These are phyloP conservation scores for Panthera tigris DNA, from an alignment of 2,113 vertebrate species.

Conservation along the genomic window DNA sequence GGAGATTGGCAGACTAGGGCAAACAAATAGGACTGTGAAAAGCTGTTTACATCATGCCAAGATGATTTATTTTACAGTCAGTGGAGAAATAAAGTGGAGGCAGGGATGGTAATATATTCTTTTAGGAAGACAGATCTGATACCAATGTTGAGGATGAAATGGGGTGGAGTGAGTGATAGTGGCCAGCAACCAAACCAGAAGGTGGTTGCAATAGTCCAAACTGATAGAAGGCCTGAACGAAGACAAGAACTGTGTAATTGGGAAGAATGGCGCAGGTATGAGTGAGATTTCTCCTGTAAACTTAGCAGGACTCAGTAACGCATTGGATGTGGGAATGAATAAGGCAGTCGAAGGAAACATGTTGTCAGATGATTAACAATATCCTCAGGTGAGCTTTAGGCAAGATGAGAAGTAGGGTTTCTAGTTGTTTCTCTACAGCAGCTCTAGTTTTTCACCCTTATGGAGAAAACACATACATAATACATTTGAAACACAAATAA, in stretches of 20 bases:
- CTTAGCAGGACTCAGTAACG: neutral
- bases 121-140: neutral
- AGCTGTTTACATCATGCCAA: neutral
- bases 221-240: neutral
- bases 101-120: neutral
- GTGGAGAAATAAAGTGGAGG: neutral
- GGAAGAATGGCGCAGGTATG: neutral
- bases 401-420: neutral
- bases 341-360: neutral
- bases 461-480: neutral
- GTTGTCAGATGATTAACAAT: neutral
- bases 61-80: neutral
- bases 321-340: neutral
- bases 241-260: neutral
- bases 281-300: neutral
- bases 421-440: neutral
- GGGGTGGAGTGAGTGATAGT: neutral
- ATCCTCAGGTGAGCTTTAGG: neutral
- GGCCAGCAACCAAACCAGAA: neutral
- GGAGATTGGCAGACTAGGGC: neutral
- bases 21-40: neutral
- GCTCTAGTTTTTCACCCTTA: neutral
- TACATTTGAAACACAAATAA: conserved; percentile 14
- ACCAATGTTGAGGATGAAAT: neutral
- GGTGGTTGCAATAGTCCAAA: neutral